Conservation (phyloP, 1,140 invertebrate genomes). For the Anastrepha ludens region DNA sequence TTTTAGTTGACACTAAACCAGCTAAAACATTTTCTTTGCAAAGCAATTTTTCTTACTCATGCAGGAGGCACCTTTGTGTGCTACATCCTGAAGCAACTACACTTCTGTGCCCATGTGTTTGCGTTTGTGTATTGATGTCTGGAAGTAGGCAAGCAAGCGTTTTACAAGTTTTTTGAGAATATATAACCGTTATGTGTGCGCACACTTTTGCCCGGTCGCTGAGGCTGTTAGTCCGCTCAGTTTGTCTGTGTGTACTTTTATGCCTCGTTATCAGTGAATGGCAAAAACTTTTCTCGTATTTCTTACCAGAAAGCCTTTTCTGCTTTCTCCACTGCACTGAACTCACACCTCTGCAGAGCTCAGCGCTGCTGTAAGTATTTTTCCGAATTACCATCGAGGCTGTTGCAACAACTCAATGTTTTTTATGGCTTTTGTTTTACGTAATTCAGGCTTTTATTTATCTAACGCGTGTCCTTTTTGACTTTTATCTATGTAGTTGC, state of each 20-base stretch:
- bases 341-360: not conserved
- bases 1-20: slow-evolving; percentile 44
- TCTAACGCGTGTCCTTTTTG: slow-evolving; percentile 47
- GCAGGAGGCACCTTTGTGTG: not conserved
- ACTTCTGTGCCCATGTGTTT: not conserved
- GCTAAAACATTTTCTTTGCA: slow-evolving; percentile 28
- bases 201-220: not conserved
- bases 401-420: not conserved
- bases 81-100: not conserved
- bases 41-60: slow-evolving; percentile 34
- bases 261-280: slow-evolving; percentile 39
- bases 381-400: not conserved
- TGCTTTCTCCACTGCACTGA: not conserved
- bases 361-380: not conserved
- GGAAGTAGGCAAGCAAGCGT: slow-evolving; percentile 11
- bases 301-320: slow-evolving; percentile 7
- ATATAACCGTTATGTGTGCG: too few species aligned
- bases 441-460: slow-evolving; percentile 38
- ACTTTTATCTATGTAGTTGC: slow-evolving; percentile 43
- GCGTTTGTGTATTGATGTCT: not conserved
- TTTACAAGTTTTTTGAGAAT: too few species aligned
- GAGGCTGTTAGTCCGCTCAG: not conserved
- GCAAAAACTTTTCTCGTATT: slow-evolving; percentile 41
- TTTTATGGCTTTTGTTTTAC: slow-evolving; percentile 50
- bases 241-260: not conserved